Evolutionary conservation across 2,113 vertebrate species (phyloP), one percentile per base, ranked within the genome.

Genomic region (Pseudorhombus dupliciocellatus): DNA sequence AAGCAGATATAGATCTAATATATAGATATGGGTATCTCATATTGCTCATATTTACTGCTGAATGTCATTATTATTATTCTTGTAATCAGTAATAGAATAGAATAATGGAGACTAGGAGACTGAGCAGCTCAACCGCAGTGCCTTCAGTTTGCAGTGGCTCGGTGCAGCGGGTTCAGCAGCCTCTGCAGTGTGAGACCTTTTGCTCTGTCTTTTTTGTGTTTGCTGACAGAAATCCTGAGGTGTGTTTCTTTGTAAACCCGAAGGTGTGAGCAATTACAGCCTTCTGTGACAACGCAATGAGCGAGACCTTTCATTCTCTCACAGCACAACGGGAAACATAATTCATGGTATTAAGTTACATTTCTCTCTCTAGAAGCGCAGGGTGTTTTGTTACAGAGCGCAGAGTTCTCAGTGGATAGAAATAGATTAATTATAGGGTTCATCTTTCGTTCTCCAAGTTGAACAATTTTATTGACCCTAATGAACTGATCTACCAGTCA

Each of bases 261-360:
- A 61, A 37, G 22, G 18, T 44, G 18, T 59, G 22, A 67, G 3
- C 30, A 59, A 42, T 50, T 34, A 20, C 2, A 52, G 31, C 44
- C 75, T 63, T 66, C 30, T 18, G 40, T 69, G 61, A 31, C 70
- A 42, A 69, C 66, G 65, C 15, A 15, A 59, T 25, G 44, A 60
- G 46, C 37, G 51, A 46, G 16, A 46, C 15, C 26, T 84, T 16
- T 58, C 30, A 40, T 48, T 67, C 20, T 83, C 46, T 75, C 48
- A 64, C 21, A 30, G 24, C 21, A 42, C 22, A 42, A 68, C 53
- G 79, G 54, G 76, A 80, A 84, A 85, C 77, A 75, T 37, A 79
- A 77, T 5, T 21, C 20, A 31, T 7, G 15, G 30, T 57, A 57
- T 89, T 68, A 54, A n/a, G 24, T 88, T 83, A 66, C 75, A 81